Conservation (phyloP, 2,888 invertebrate species). For the Neoaliturus tenellus region DNA sequence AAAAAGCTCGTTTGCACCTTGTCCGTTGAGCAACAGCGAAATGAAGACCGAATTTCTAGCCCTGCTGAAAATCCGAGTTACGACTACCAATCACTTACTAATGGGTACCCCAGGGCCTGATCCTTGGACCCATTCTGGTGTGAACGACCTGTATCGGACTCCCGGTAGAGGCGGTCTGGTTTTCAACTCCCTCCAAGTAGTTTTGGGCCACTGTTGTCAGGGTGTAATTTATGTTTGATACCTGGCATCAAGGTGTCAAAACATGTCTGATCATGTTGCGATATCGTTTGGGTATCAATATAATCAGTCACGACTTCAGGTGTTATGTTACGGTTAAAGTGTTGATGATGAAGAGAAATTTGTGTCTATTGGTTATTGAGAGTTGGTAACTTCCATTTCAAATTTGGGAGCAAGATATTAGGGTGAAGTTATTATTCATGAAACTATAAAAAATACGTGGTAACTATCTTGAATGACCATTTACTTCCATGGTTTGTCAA, state of each 20-base stretch:
- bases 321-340: not conserved
- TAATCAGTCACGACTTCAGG: not conserved
- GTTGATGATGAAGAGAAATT: not conserved
- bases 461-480: too few relatives aligned
- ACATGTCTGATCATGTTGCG: not conserved
- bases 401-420: too few relatives aligned
- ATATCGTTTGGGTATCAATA: not conserved
- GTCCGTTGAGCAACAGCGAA: not conserved
- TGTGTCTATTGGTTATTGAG: too few relatives aligned
- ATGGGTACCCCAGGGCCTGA: constrained; percentile 26
- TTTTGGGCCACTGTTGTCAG: constrained; percentile 1
- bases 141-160: constrained; percentile 17
- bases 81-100: constrained; percentile 40
- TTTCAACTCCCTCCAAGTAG: not conserved
- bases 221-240: constrained; percentile 3
- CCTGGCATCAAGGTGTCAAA: constrained; percentile 9
- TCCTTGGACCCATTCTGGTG: constrained; percentile 42
- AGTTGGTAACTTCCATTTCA: too few relatives aligned
- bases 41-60: constrained; percentile 36
- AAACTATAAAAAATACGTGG: too few relatives aligned
- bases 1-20: constrained; percentile 9
- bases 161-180: constrained; percentile 15
- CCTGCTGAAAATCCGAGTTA: constrained; percentile 40
- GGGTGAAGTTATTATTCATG: too few relatives aligned
- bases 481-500: too few relatives aligned